Percentiles rank a stretch among this genome's conserved stretches.
Conservation (phyloP, 2,888 invertebrate species). For the Crioceris asparagi region DNA sequence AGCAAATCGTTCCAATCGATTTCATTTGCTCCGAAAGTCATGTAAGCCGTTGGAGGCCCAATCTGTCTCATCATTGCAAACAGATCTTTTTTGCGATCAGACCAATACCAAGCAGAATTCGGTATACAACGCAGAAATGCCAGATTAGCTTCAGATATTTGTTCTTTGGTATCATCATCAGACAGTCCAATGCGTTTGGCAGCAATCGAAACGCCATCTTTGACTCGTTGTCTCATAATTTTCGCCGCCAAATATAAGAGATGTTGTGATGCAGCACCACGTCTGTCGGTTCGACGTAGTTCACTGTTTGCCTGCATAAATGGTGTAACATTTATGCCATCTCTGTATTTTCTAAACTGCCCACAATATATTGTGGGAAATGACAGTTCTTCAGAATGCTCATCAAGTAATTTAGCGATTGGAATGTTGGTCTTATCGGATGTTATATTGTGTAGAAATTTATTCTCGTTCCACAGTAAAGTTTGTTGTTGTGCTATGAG, state of each 20-base stretch:
- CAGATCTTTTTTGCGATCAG: background rate
- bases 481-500: too few species aligned
- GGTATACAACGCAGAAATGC: background rate
- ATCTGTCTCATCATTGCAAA: conserved; percentile 32
- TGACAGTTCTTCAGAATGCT: background rate
- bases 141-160: background rate
- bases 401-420: background rate
- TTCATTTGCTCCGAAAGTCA: conserved; percentile 36
- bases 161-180: background rate
- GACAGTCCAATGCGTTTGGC: background rate
- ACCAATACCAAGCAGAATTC: conserved; percentile 3
- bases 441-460: background rate
- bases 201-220: background rate
- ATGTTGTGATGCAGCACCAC: conserved; percentile 2
- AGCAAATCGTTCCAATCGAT: conserved; percentile 30
- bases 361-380: conserved; percentile 2
- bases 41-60: conserved; percentile 32
- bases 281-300: conserved; percentile 1
- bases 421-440: background rate
- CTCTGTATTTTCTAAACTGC: background rate
- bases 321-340: background rate
- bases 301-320: conserved; percentile 6
- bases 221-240: background rate
- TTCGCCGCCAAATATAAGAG: conserved; percentile 4
- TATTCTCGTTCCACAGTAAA: conserved; percentile 1